A percentile compares a stretch with the other conserved stretches of the same genome.
Evolutionary conservation across 1,140 invertebrate genomes (phyloP).

Genomic region (Polyergus mexicanus): DNA sequence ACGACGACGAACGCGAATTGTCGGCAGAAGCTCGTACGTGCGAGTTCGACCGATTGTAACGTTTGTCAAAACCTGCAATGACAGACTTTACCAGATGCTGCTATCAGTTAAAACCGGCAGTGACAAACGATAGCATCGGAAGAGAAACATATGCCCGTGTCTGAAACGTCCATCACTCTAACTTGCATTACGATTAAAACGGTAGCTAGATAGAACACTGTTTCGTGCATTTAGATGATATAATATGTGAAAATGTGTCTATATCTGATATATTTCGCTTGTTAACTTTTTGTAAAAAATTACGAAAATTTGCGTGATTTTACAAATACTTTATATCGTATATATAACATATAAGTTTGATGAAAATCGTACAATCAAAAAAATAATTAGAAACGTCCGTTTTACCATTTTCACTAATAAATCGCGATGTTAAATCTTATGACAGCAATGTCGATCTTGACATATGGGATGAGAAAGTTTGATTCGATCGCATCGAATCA

Average conservation of each 20-base stretch:
- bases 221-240: slow-evolving; percentile 24
- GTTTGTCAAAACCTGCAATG: slow-evolving; percentile 64
- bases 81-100: slow-evolving; percentile 63
- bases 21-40: slow-evolving; percentile 30
- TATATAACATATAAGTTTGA: background rate
- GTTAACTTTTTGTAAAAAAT: slow-evolving; percentile 4
- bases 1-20: slow-evolving; percentile 32
- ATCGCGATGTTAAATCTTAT: background rate
- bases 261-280: background rate
- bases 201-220: slow-evolving; percentile 25
- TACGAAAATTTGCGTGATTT: background rate
- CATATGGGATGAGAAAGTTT: slow-evolving; percentile 10
- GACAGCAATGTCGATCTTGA: background rate
- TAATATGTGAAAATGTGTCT: background rate
- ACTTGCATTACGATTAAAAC: slow-evolving; percentile 59
- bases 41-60: slow-evolving; percentile 61
- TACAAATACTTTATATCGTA: background rate
- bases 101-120: slow-evolving; percentile 62
- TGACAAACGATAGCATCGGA: slow-evolving; percentile 62
- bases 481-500: background rate
- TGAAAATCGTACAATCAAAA: background rate
- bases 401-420: slow-evolving; percentile 1
- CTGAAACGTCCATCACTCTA: slow-evolving; percentile 58
- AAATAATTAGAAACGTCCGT: background rate
- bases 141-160: slow-evolving; percentile 60